Evolutionary conservation across 2,797 vertebrate genomes (phyloP), one percentile per base, ranked within the genome.

Genomic region (Anguilla pacifica): DNA sequence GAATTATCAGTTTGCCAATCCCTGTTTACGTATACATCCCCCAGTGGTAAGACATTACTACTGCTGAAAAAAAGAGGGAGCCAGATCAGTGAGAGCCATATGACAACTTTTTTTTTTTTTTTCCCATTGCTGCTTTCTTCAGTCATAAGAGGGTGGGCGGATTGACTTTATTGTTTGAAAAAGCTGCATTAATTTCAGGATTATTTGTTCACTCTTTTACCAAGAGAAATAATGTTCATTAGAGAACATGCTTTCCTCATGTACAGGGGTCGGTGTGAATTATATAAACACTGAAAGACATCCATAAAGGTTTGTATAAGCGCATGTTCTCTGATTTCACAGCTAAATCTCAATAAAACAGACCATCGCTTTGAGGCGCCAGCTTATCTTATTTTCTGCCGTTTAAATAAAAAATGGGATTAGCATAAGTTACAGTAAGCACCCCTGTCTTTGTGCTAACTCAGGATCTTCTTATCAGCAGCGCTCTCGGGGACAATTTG

Each of bases 381-480:
- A 90, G 93, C 94, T 96, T 95, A 96, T 96, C 94, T 95, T 93
- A 91, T 93, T 92, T 94, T 91, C 93, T 31, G 88, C 90, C 28
- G 51, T 85, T 88, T 91, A 22, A 39, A 19, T 19, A 39, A 22
- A 6, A 46, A 39, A 64, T 1, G 79, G 84, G 84, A 85, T 85
- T 85, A 85, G 31, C 84, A 53, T 85, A 46, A 46, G 43, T 46
- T 46, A 43, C 35, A 19, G 74, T 79, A 85, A 84, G 84, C 84
- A 85, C 59, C 59, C 61, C 84, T 85, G 53, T 55, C 59, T 64
- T 67, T 85, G 84, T 67, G 53, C 59, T 39, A 57, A 11, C 83
- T 85, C 83, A 51, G 57, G 53, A 85, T 85, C 53, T 19, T 46
- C 28, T 67, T 85, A 85, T 85, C 84, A 28, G 35, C 84, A 64